A percentile compares a stretch with the other conserved stretches of the same genome.
Evolutionary conservation across 2,888 invertebrate species (phyloP).

Genomic region (Hermaeophaga mercurialis): DNA sequence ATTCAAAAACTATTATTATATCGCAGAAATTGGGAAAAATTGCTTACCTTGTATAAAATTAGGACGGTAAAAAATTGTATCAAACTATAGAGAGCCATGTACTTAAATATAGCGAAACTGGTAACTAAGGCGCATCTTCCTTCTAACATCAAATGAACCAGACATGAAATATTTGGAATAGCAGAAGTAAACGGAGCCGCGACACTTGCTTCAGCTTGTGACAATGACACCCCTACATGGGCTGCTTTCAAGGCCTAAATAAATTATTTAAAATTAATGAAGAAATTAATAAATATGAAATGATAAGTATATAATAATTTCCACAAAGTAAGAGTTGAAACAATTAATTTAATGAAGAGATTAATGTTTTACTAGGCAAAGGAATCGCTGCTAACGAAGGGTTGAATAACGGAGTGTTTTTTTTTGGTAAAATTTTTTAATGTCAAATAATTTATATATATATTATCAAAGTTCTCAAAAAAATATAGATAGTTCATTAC

Average conservation of each 20-base stretch:
- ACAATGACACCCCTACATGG: conserved; percentile 85
- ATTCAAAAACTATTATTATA: background rate
- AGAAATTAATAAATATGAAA: no score
- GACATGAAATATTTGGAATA: conserved; percentile 79
- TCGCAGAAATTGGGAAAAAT: conserved; percentile 1
- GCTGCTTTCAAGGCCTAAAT: conserved; percentile 80
- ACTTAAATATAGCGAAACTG: conserved; percentile 89
- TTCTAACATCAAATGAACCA: conserved; percentile 78
- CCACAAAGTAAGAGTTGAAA: no score
- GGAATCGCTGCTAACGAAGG: no score
- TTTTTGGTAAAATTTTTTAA: no score
- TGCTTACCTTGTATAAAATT: conserved; percentile 73
- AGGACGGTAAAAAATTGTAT: conserved; percentile 87
- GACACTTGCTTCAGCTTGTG: conserved; percentile 86
- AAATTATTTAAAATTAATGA: conserved; percentile 9
- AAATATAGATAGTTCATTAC: no score
- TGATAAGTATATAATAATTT: no score
- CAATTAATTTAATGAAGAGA: no score
- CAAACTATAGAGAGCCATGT: conserved; percentile 88
- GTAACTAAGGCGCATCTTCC: conserved; percentile 88
- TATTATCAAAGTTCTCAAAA: no score
- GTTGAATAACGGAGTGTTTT: no score
- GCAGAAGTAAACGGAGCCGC: conserved; percentile 90
- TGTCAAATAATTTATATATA: no score
- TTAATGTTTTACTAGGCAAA: no score